phyloP scores from a whole-genome alignment of 2,888 invertebrate genomes.

The Desoria tigrina region DNA sequence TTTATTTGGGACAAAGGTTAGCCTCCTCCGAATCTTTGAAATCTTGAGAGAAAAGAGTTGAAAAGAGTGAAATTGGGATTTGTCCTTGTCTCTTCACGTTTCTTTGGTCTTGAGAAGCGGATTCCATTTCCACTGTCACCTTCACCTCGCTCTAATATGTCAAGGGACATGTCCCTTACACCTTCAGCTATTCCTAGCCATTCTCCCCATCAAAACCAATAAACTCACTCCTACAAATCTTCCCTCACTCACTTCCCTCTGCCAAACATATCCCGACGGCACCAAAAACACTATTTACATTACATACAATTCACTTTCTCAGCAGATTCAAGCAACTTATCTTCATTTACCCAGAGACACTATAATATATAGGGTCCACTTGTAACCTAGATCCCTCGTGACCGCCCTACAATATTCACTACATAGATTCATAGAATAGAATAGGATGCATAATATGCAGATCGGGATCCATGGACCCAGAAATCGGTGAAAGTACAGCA shows the following conservation, averaged over 20 bases:
- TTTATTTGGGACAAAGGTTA: no score
- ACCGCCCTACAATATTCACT: no score
- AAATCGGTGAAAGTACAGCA: no score
- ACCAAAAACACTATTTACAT: constrained; percentile 7
- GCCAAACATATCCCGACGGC: neutral
- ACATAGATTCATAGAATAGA: no score
- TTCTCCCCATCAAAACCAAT: constrained; percentile 18
- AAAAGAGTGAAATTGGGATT: constrained; percentile 23
- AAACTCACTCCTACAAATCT: constrained; percentile 13
- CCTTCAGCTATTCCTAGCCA: neutral
- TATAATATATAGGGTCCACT: no score
- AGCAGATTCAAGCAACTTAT: no score
- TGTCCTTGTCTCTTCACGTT: constrained; percentile 16
- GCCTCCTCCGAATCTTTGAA: no score
- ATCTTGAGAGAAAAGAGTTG: neutral
- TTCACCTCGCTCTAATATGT: constrained; percentile 12
- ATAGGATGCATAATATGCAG: no score
- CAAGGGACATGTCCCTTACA: constrained; percentile 5
- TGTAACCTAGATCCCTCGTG: no score
- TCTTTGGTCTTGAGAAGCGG: neutral
- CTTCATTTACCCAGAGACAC: no score
- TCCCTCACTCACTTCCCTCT: neutral
- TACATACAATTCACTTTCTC: constrained; percentile 5
- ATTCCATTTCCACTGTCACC: constrained; percentile 19
- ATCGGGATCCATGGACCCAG: no score